These are phyloP conservation scores for Harpalus rufipes DNA, from an alignment of 2,888 invertebrate genomes.

Conservation along the genomic window DNA sequence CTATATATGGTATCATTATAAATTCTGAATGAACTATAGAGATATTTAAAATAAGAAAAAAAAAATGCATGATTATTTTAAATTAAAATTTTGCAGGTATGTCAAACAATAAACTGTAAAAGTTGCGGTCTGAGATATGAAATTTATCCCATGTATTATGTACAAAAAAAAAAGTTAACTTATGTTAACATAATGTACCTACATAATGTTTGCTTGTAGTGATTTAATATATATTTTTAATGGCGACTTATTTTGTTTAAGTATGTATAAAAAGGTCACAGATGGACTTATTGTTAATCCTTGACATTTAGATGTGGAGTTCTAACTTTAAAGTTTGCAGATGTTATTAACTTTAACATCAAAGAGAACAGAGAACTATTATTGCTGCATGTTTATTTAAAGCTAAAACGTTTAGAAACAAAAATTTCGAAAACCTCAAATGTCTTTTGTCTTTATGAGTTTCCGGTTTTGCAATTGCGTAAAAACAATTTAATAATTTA, in stretches of 20 bases:
- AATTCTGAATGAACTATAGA: too few species aligned
- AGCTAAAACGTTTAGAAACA: slow-evolving; percentile 47
- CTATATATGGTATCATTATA: too few species aligned
- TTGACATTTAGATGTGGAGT: slow-evolving; percentile 32
- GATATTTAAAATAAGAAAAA: not conserved
- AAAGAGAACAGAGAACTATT: slow-evolving; percentile 41
- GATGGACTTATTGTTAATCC: slow-evolving; percentile 18
- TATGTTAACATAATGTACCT: too few species aligned
- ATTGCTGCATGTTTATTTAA: slow-evolving; percentile 44
- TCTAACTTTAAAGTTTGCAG: slow-evolving; percentile 34
- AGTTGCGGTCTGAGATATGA: too few species aligned
- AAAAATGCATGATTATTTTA: too few species aligned
- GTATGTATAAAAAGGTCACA: slow-evolving; percentile 3
- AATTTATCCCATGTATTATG: too few species aligned
- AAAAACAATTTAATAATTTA: not conserved
- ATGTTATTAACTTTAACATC: slow-evolving; percentile 39
- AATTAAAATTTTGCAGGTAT: too few species aligned
- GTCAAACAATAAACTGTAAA: too few species aligned
- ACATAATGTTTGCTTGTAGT: not conserved
- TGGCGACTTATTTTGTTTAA: too few species aligned
- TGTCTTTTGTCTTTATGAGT: slow-evolving; percentile 42
- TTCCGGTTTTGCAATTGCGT: slow-evolving; percentile 11
- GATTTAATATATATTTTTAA: not conserved
- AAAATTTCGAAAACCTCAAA: slow-evolving; percentile 40
- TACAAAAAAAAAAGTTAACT: too few species aligned